Conservation (phyloP, 1,140 invertebrate species). For the Lerema accius region DNA sequence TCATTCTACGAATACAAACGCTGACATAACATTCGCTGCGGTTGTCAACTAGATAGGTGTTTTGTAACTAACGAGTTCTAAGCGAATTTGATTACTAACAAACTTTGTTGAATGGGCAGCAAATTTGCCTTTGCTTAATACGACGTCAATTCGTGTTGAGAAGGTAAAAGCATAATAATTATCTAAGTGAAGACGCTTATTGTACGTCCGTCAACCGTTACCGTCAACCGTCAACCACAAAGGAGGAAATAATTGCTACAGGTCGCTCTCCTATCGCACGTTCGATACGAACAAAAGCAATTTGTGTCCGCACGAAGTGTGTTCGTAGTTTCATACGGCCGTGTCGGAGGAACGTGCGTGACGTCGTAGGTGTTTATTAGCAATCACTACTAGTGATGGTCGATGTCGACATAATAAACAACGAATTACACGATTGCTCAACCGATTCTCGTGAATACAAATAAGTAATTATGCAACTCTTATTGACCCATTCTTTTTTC, state of each 20-base stretch:
- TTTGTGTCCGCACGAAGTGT: slow-evolving; percentile 76
- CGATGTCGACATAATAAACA: slow-evolving; percentile 8
- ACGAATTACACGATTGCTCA: background rate
- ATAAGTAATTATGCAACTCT: too few relatives aligned
- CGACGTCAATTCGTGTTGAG: slow-evolving; percentile 31
- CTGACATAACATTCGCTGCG: slow-evolving; percentile 20
- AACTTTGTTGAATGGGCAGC: slow-evolving; percentile 27
- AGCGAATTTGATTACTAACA: slow-evolving; percentile 31
- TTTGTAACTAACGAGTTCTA: slow-evolving; percentile 33
- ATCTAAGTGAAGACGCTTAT: slow-evolving; percentile 60
- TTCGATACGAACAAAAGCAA: slow-evolving; percentile 76
- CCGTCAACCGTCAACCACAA: slow-evolving; percentile 65
- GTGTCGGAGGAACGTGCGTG: slow-evolving; percentile 55
- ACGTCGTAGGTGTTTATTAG: slow-evolving; percentile 76
- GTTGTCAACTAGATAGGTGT: slow-evolving; percentile 18
- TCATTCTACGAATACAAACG: slow-evolving; percentile 20
- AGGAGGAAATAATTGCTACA: slow-evolving; percentile 65
- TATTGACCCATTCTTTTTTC: too few relatives aligned
- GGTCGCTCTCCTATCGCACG: slow-evolving; percentile 62
- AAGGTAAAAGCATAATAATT: slow-evolving; percentile 65
- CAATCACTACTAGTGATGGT: slow-evolving; percentile 38
- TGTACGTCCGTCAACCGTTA: slow-evolving; percentile 67
- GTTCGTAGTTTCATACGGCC: slow-evolving; percentile 46
- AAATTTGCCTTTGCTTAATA: slow-evolving; percentile 36
- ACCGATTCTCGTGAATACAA: too few relatives aligned